Evolutionary conservation across 1,140 invertebrate genomes (phyloP), one percentile per base, ranked within the genome.

Genomic region (Anthonomus grandis): DNA sequence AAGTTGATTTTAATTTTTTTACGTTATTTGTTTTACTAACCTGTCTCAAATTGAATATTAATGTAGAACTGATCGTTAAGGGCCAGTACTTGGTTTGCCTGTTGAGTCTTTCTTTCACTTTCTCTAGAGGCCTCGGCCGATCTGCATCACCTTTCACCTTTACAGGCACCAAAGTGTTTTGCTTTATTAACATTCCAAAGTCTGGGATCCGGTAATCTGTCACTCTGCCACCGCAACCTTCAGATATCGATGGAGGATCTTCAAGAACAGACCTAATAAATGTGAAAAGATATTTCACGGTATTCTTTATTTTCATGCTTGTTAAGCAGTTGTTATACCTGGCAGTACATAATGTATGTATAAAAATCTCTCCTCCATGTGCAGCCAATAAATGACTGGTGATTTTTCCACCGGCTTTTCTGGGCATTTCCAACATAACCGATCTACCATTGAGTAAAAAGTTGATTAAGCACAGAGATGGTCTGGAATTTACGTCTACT

Each of bases 321-420:
- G 27, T 31, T 31, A 27, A 48, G 23, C 3, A 22, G 12, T 5
- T 6, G 8, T 2, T 12, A 34, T 64, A 70, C 38, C 93, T 81
- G 4, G 84, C 80, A 0, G 90, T 93, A 13, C 86, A 87, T 24
- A 98, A 76, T 2, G 91, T 90, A 64, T 97, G 94, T 58, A 98
- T 93, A 76, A 94, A 98, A 62, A 98, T 93, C 77, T 98, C 95
- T 2, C 93, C 94, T 2, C 92, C 93, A 65, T 97, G 95, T 2
- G 92, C 89, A 0, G 93, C 90, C 42, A 98, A 70, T 69, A 97
- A 84, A 76, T 98, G 95, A 6, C 93, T 95, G 31, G 93, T 90
- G 0, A 91, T 86, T 72, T 95, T 92, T 0, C 87, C 84, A 4
- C 91, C 90, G 23, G 86, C 83, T 74, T 93, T 93, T 22, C 87